Percentiles rank a stretch among this genome's conserved stretches.
Evolutionary conservation across 2,888 invertebrate species (phyloP).

Genomic region (Noctua pronuba): DNA sequence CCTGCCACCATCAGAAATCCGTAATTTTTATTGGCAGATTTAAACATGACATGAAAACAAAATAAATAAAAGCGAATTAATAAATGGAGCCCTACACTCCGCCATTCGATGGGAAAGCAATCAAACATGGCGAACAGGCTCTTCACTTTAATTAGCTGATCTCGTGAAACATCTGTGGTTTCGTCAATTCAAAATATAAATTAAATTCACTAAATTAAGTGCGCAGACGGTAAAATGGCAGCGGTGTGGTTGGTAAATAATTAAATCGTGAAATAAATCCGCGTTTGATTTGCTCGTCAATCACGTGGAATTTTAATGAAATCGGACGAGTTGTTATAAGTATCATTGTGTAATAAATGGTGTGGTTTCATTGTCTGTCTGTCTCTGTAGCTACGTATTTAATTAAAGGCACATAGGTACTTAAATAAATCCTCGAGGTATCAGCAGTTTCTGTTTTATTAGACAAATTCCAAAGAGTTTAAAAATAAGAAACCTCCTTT

Average conservation of each 20-base stretch:
- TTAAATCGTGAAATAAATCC: constrained; percentile 63
- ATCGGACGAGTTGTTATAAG: constrained; percentile 32
- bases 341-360: background rate
- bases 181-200: constrained; percentile 70
- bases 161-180: constrained; percentile 79
- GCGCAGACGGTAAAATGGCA: constrained; percentile 64
- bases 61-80: constrained; percentile 48
- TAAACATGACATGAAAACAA: constrained; percentile 26
- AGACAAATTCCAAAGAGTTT: no score
- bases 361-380: constrained; percentile 2
- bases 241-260: constrained; percentile 60
- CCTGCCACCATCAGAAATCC: background rate
- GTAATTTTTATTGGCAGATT: background rate
- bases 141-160: constrained; percentile 78
- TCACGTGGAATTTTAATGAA: constrained; percentile 65
- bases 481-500: constrained; percentile 12
- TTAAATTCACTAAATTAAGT: constrained; percentile 73
- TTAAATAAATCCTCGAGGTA: background rate
- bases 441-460: background rate
- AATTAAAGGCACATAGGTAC: background rate
- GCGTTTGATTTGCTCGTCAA: constrained; percentile 58
- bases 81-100: constrained; percentile 32
- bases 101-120: constrained; percentile 56
- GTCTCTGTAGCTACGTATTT: background rate
- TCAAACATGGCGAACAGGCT: constrained; percentile 60